phyloP scores from a whole-genome alignment of 2,113 vertebrate species.

The Semnornis frantzii region DNA sequence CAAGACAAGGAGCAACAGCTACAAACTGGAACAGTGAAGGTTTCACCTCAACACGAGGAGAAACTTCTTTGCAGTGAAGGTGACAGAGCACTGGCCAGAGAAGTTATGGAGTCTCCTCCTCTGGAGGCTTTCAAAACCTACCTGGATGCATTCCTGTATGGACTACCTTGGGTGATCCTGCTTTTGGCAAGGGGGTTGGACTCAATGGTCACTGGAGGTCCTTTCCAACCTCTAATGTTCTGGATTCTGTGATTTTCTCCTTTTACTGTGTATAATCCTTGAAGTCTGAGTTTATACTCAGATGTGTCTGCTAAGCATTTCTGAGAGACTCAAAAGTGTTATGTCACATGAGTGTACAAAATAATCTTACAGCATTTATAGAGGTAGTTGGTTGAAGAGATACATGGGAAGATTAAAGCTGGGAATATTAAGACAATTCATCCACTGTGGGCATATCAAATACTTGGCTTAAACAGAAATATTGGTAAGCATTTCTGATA shows the following conservation, averaged over 20 bases:
- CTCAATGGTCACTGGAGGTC: too few relatives aligned
- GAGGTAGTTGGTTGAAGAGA: neutral
- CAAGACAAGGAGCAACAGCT: too few relatives aligned
- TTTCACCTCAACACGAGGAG: too few relatives aligned
- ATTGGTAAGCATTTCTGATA: neutral
- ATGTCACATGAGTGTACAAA: neutral
- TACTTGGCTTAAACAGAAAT: neutral
- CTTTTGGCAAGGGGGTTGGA: too few relatives aligned
- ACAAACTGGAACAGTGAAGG: too few relatives aligned
- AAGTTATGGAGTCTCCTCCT: too few relatives aligned
- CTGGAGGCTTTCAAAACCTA: too few relatives aligned
- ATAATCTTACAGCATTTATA: neutral
- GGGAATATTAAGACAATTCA: neutral
- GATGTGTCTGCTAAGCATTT: neutral
- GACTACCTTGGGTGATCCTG: too few relatives aligned
- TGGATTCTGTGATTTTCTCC: neutral
- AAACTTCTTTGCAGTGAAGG: too few relatives aligned
- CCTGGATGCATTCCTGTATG: too few relatives aligned
- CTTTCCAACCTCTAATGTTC: too few relatives aligned
- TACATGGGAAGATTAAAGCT: neutral
- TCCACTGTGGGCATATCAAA: neutral
- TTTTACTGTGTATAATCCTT: neutral
- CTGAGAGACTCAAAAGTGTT: neutral
- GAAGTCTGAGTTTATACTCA: neutral
- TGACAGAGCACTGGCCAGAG: too few relatives aligned